Conservation (phyloP, 1,140 invertebrate genomes). For the Scaptodrosophila lebanonensis region DNA sequence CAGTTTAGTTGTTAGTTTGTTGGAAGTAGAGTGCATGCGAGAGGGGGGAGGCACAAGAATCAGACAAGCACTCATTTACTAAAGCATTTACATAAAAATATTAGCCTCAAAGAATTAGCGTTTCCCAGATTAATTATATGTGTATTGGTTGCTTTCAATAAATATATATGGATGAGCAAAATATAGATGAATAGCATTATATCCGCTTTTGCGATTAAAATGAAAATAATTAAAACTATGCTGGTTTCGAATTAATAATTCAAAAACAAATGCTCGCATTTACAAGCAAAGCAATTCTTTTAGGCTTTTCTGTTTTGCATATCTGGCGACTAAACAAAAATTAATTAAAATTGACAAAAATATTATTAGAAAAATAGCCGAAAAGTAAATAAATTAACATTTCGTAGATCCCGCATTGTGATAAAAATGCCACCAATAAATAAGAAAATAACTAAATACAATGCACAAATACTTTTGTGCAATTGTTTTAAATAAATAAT, state of each 20-base stretch:
- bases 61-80: too few relatives aligned
- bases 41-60: too few relatives aligned
- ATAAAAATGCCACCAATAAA: slow-evolving; percentile 42
- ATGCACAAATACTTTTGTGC: slow-evolving; percentile 46
- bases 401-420: too few relatives aligned
- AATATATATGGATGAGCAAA: not conserved
- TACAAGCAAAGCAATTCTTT: too few relatives aligned
- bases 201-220: slow-evolving; percentile 5
- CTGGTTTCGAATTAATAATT: slow-evolving; percentile 29
- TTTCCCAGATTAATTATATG: too few relatives aligned
- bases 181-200: not conserved
- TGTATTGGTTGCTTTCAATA: too few relatives aligned
- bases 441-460: slow-evolving; percentile 49
- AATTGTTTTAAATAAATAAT: slow-evolving; percentile 69
- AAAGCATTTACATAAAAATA: too few relatives aligned
- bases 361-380: slow-evolving; percentile 26
- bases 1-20: too few relatives aligned
- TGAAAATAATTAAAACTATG: slow-evolving; percentile 27
- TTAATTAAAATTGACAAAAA: slow-evolving; percentile 57
- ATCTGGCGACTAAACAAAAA: slow-evolving; percentile 15
- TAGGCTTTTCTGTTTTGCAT: not conserved
- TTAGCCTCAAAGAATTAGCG: too few relatives aligned
- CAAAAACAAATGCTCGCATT: slow-evolving; percentile 1
- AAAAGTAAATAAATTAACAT: too few relatives aligned
- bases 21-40: too few relatives aligned